Percentiles rank a stretch among this genome's conserved stretches.
Conservation (phyloP, 2,888 invertebrate genomes). For the Sericinus montela region DNA sequence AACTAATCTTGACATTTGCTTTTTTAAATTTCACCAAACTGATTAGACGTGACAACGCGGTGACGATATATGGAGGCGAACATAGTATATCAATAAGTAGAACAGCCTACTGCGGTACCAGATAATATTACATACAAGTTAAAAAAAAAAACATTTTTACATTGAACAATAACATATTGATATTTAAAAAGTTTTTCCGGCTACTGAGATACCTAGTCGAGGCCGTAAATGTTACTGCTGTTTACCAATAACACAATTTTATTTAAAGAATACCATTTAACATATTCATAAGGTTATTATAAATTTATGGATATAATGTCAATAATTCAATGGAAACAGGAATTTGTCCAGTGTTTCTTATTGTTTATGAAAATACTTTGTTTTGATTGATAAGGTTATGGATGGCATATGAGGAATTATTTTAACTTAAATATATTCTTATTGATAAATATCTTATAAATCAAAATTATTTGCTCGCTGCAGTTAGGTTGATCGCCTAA, state of each 20-base stretch:
- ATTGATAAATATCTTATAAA: too few species aligned
- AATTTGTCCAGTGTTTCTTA: not conserved
- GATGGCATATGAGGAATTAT: too few species aligned
- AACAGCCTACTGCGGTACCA: constrained; percentile 21
- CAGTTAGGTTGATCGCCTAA: constrained; percentile 30
- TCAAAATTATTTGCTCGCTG: constrained; percentile 23
- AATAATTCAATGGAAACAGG: not conserved
- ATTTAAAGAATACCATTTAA: constrained; percentile 1
- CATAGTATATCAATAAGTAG: constrained; percentile 20
- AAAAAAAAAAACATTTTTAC: not conserved
- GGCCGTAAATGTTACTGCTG: constrained; percentile 17
- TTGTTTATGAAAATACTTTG: not conserved
- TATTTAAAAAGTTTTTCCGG: constrained; percentile 13
- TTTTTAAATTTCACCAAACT: constrained; percentile 42
- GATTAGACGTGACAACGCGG: constrained; percentile 43
- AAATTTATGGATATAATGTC: constrained; percentile 7
- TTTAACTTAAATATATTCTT: too few species aligned
- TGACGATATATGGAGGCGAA: constrained; percentile 27
- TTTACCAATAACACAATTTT: constrained; percentile 9
- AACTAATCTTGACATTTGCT: constrained; percentile 62
- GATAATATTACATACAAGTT: constrained; percentile 20
- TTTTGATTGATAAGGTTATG: not conserved
- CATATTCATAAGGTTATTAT: constrained; percentile 11
- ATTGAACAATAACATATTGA: constrained; percentile 2
- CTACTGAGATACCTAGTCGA: constrained; percentile 5